phyloP scores from a whole-genome alignment of 2,797 vertebrate genomes.

The Myotis vivesi region DNA sequence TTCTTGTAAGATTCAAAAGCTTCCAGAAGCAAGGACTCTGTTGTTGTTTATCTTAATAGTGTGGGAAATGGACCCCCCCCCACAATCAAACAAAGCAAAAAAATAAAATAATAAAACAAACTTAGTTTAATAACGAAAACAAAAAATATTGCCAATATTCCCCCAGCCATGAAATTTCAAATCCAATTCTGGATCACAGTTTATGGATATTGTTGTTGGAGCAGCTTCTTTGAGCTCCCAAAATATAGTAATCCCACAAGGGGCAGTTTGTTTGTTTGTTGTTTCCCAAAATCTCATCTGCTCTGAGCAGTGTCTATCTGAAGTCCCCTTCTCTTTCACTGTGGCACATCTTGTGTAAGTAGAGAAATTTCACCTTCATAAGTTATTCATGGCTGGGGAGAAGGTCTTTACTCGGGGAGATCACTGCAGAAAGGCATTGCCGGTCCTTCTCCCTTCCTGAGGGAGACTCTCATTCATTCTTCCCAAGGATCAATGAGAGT shows the following conservation, averaged over 20 bases:
- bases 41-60: neutral
- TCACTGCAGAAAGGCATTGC: neutral
- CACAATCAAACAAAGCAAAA: neutral
- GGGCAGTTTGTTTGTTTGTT: neutral
- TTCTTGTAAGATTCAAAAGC: conserved; percentile 23
- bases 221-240: neutral
- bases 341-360: conserved; percentile 15
- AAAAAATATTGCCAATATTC: conserved; percentile 16
- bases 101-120: neutral
- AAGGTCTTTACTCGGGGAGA: conserved; percentile 1
- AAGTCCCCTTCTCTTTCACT: neutral
- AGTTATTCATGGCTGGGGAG: conserved; percentile 43
- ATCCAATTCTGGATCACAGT: neutral
- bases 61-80: neutral
- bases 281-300: conserved; percentile 7
- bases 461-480: neutral
- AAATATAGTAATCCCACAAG: neutral
- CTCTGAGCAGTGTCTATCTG: neutral
- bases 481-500: neutral
- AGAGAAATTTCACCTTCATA: conserved; percentile 64
- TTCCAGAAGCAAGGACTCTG: neutral
- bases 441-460: neutral
- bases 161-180: neutral
- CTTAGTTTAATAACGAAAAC: conserved; percentile 8
- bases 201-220: neutral